phyloP scores from a whole-genome alignment of 1,140 invertebrate genomes.

The Bombyx mori region ASM3026992v2 NC_085119.1:11751501-11752000 shows the following conservation, averaged over 20 bases:
- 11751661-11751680: conserved; percentile 64
- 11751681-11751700: conserved; percentile 42
- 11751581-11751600: conserved; percentile 59
- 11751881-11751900: conserved; percentile 21
- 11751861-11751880: conserved; percentile 26
- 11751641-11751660: conserved; percentile 44
- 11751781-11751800: conserved; percentile 36
- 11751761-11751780: conserved; percentile 59
- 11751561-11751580: conserved; percentile 48
- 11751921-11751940: too few relatives aligned
- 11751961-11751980: too few relatives aligned
- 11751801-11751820: conserved; percentile 47
- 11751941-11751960: too few relatives aligned
- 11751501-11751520: conserved; percentile 56
- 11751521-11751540: conserved; percentile 59
- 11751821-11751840: conserved; percentile 21
- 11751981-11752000: too few relatives aligned
- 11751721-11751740: conserved; percentile 40
- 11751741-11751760: conserved; percentile 38
- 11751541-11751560: conserved; percentile 47
- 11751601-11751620: conserved; percentile 42
- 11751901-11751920: too few relatives aligned
- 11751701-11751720: conserved; percentile 40
- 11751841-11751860: conserved; percentile 19
- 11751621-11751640: conserved; percentile 38